Evolutionary conservation across 2,113 vertebrate species (phyloP), one percentile per base, ranked within the genome.

Genomic region (Erythrocercus mccallii): DNA sequence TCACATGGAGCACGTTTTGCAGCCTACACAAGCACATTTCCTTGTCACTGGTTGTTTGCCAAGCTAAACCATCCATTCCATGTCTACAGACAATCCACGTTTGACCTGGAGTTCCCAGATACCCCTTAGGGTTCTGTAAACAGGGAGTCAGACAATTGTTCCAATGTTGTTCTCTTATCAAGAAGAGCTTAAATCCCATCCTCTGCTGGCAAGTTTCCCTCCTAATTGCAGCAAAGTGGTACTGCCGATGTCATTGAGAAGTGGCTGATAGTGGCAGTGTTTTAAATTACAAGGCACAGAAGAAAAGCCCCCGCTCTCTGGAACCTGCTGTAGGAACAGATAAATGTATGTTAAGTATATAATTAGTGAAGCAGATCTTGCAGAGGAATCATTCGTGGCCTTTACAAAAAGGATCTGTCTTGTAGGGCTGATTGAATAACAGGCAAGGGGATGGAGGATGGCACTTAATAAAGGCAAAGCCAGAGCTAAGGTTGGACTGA

Each of bases 291-390:
- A 74, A 86, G 68, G 68, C 12, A 9, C 56, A 71, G 65, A 86
- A 90, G 85, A 90, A 94, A 96, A 93, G 71, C 51, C 47, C 57
- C 58, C 88, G 64, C 88, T 76, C 82, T 71, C 64, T 60, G 92
- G 90, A 96, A 83, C 54, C 56, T 74, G 51, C 79, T 92, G 74
- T n/a, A 58, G 31, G 28, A 81, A 50, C 58, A 90, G 81, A 83
- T 86, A 86, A 91, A 71, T 47, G 38, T 3, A 5, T 30, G 30
- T 48, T 2, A 47, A 45, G 31, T 45, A 3, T 50, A 6, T 28
- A 88, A 90, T 37, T 42, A 44, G 66, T 3, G 54, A 81, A 83
- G 22, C 44, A 47, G 44, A 50, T 40, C 74, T 74, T 20, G 35
- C 37, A 37, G 51, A 64, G 22, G 3, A 56, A 23, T 60, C 37